A percentile compares a stretch with the other conserved stretches of the same genome.
These are phyloP conservation scores for Penelope pileata DNA, from an alignment of 2,113 vertebrate species.

Conservation along the genomic window DNA sequence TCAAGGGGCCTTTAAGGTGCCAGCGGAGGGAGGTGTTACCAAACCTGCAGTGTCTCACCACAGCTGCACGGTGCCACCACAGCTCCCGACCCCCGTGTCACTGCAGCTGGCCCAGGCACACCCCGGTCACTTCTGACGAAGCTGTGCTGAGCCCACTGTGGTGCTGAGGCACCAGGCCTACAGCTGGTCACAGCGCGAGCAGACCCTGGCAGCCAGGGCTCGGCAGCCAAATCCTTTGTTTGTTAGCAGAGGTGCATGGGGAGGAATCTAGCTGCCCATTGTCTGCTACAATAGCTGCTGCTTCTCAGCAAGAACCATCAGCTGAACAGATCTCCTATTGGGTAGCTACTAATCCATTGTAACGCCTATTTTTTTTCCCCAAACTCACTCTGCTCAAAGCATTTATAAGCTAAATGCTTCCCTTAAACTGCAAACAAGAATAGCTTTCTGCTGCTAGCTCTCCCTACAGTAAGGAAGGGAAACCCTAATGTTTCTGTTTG, in stretches of 20 bases:
- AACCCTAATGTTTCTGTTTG: not conserved
- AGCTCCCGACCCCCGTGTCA: not conserved
- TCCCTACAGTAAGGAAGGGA: not conserved
- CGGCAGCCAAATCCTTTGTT: not conserved
- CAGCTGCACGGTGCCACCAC: not conserved
- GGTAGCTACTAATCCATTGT: not conserved
- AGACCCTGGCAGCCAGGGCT: not conserved
- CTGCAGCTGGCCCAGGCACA: not conserved
- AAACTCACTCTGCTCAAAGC: not conserved
- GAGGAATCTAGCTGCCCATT: not conserved
- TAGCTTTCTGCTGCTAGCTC: not conserved
- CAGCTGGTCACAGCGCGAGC: not conserved
- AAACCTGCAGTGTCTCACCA: not conserved
- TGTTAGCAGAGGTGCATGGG: not conserved
- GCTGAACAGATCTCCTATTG: not conserved
- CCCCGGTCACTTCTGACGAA: not conserved
- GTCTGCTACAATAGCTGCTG: not conserved
- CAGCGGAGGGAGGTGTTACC: not conserved
- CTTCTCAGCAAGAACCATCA: not conserved
- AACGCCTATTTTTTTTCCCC: accelerated
- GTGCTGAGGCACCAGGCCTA: not conserved
- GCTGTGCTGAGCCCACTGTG: not conserved
- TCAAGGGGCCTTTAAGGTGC: not conserved
- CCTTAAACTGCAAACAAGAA: not conserved
- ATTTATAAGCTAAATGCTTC: not conserved